Evolutionary conservation across 2,113 vertebrate genomes (phyloP).

Genomic region (Ptilonorhynchus violaceus): DNA sequence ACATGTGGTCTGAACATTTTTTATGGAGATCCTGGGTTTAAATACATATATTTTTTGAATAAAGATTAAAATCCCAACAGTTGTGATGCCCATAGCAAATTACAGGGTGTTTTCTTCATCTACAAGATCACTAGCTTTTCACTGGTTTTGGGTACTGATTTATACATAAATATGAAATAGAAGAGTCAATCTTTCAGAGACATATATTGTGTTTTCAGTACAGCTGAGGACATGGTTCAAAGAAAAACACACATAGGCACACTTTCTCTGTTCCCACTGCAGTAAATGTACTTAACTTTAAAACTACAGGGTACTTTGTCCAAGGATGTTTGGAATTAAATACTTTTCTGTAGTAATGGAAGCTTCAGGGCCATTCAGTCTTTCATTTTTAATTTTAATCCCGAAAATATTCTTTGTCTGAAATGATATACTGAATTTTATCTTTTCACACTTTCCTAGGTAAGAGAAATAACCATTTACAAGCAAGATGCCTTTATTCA

Average conservation of each 20-base stretch:
- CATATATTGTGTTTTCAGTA: conserved; percentile 59
- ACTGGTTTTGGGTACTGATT: conserved; percentile 71
- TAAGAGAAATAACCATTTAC: background rate
- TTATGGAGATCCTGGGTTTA: conserved; percentile 66
- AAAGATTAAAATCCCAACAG: conserved; percentile 72
- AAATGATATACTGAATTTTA: background rate
- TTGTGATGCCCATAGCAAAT: conserved; percentile 72
- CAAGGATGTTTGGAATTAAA: conserved; percentile 11
- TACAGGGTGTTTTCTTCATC: conserved; percentile 76
- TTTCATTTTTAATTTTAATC: background rate
- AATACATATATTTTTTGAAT: conserved; percentile 68
- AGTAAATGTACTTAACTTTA: background rate
- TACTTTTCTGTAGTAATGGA: background rate
- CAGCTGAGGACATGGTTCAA: background rate
- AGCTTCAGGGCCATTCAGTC: background rate
- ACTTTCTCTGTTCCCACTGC: background rate
- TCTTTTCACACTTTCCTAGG: background rate
- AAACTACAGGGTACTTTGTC: conserved; percentile 15
- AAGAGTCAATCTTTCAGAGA: conserved; percentile 48
- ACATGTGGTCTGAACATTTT: conserved; percentile 67
- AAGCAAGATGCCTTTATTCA: background rate
- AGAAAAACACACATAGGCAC: background rate
- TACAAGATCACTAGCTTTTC: conserved; percentile 75
- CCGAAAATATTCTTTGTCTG: background rate
- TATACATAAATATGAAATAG: conserved; percentile 65